Conservation (phyloP, 2,113 vertebrate species). For the Thomomys bottae region DNA sequence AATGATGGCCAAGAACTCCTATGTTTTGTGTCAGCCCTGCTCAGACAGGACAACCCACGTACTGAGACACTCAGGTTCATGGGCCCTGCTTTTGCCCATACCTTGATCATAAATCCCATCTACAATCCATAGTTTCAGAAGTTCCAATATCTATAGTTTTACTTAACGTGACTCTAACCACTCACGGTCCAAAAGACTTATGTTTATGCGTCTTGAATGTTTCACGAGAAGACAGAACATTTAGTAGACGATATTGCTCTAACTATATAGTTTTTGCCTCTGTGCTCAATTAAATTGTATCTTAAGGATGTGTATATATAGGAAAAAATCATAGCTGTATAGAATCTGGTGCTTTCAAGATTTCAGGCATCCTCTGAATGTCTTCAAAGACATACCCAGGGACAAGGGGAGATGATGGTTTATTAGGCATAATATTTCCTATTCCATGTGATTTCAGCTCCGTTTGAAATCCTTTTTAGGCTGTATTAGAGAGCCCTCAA, state of each 20-base stretch:
- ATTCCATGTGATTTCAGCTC: neutral
- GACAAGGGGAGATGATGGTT: neutral
- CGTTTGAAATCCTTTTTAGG: slow-evolving; percentile 36
- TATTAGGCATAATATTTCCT: neutral
- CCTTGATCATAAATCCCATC: neutral
- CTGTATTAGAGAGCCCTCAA: neutral
- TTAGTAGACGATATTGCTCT: neutral
- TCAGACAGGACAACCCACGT: neutral
- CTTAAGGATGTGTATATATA: neutral
- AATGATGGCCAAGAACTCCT: neutral
- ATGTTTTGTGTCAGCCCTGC: neutral
- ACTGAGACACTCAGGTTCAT: neutral
- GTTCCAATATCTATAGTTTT: neutral
- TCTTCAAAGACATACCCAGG: neutral
- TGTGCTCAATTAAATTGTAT: neutral
- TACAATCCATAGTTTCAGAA: neutral
- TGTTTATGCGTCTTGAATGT: neutral
- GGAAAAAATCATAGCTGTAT: neutral
- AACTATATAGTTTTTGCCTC: neutral
- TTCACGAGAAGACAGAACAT: neutral
- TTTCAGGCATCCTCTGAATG: too few relatives aligned
- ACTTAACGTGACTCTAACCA: neutral
- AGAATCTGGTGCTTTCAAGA: neutral
- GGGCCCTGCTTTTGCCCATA: neutral
- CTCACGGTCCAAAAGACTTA: neutral